These are phyloP conservation scores for Chaenogobius annularis DNA, from an alignment of 2,113 vertebrate genomes.

Conservation along the genomic window DNA sequence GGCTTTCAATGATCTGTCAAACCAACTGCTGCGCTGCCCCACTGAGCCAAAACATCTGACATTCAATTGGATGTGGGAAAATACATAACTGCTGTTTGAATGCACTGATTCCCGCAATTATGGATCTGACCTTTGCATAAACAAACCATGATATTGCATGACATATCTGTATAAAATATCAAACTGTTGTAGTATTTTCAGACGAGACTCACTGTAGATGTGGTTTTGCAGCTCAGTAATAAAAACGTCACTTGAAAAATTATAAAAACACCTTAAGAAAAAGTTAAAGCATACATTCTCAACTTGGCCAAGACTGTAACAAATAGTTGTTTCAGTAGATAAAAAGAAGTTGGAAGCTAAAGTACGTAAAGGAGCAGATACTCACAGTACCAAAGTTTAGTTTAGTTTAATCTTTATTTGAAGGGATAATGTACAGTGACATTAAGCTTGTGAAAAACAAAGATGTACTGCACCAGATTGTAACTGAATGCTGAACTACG, in stretches of 20 bases:
- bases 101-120: slow-evolving; percentile 17
- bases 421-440: too few species aligned
- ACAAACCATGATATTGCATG: not conserved
- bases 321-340: not conserved
- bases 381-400: not conserved
- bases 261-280: not conserved
- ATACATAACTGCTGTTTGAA: slow-evolving; percentile 14
- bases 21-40: not conserved
- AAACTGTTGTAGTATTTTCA: slow-evolving; percentile 2
- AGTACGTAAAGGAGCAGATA: not conserved
- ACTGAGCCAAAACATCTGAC: slow-evolving; percentile 16
- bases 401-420: too few species aligned
- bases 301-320: not conserved
- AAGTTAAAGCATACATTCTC: not conserved
- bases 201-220: not conserved
- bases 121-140: slow-evolving; percentile 31
- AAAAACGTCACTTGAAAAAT: not conserved
- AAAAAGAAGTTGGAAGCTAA: not conserved
- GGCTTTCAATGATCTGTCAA: not conserved
- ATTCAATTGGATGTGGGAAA: slow-evolving; percentile 21
- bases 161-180: slow-evolving; percentile 1
- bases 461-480: not conserved
- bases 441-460: too few species aligned
- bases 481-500: not conserved
- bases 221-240: not conserved